These are phyloP conservation scores for Amazona finschi DNA, from an alignment of 2,797 vertebrate species.

Conservation along the genomic window DNA sequence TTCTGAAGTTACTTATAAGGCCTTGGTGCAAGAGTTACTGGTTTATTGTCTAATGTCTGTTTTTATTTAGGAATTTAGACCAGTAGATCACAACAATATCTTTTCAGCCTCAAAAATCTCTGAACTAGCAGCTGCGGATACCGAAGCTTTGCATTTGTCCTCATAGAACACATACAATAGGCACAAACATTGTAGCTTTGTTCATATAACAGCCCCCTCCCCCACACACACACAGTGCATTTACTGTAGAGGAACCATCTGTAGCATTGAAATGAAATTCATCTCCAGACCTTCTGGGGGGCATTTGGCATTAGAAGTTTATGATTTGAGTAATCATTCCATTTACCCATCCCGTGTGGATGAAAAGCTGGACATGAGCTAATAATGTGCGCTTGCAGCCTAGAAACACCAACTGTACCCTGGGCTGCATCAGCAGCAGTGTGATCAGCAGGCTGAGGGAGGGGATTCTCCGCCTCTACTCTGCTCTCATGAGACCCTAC, in stretches of 20 bases:
- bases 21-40: background rate
- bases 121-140: background rate
- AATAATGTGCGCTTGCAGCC: background rate
- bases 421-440: background rate
- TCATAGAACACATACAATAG: background rate
- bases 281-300: background rate
- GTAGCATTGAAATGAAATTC: background rate
- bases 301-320: background rate
- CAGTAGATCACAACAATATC: background rate
- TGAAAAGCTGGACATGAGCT: background rate
- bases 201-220: background rate
- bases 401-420: background rate
- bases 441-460: background rate
- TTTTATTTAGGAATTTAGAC: background rate
- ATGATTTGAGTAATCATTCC: background rate
- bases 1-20: background rate
- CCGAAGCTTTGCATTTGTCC: background rate
- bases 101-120: background rate
- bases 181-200: background rate
- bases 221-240: background rate
- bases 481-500: background rate
- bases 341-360: background rate
- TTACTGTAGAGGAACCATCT: conserved; percentile 28
- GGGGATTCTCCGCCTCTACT: background rate
- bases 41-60: background rate